Percentiles rank a stretch among this genome's conserved stretches.
phyloP scores from a whole-genome alignment of 2,113 vertebrate species.

The Strix uralensis region DNA sequence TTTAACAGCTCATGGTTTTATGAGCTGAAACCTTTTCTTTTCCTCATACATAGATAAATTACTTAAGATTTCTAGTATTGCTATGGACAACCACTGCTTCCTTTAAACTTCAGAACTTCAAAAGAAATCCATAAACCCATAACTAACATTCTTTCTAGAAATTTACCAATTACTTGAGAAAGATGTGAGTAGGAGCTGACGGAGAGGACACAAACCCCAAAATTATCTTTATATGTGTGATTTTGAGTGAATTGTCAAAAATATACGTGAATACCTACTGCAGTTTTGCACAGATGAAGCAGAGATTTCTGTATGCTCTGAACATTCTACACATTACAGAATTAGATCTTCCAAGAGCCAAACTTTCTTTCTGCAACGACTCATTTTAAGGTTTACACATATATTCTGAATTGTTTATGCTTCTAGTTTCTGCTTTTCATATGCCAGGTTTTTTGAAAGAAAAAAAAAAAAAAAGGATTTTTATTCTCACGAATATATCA shows the following conservation, averaged over 20 bases:
- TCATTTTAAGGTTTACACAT: neutral
- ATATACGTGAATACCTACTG: neutral
- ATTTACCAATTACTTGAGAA: neutral
- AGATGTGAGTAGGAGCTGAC: neutral
- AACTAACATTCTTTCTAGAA: neutral
- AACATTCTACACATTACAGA: neutral
- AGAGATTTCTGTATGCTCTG: neutral
- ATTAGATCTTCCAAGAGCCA: neutral
- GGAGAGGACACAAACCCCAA: neutral
- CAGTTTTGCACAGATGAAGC: neutral
- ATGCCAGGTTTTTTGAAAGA: neutral
- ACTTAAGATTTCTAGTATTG: neutral
- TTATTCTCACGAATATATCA: neutral
- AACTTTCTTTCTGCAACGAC: neutral
- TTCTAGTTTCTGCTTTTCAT: neutral
- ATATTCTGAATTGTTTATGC: neutral
- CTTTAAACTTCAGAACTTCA: neutral
- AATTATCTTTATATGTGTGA: neutral
- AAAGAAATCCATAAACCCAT: neutral
- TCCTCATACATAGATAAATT: neutral
- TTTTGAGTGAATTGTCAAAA: neutral
- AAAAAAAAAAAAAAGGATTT: neutral
- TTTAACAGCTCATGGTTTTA: neutral
- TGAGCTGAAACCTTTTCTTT: neutral
- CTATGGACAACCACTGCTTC: neutral